Evolutionary conservation across 2,888 invertebrate species (phyloP), one percentile per base, ranked within the genome.

Genomic region (Lithodes maja): DNA sequence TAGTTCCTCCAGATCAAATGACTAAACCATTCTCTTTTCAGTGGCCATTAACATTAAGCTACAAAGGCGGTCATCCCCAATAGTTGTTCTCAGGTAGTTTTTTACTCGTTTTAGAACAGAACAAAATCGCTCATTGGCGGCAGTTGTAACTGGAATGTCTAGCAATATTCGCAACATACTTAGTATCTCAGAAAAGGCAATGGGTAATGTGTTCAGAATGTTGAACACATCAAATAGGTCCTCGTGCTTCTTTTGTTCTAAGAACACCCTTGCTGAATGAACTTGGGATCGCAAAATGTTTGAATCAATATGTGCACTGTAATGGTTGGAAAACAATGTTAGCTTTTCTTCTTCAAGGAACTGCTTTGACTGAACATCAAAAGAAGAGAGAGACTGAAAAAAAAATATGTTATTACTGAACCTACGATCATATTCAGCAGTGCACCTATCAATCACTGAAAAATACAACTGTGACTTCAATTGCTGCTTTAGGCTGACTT

Each of bases 271-370:
- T 52, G 74, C 83, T 71, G 53, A 83, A 83, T 71, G 83, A 50
- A 69, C 53, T n/a, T 83, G 83, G 33, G 68, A 69, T 71, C n/a
- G 50, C 74, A 83, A 71, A n/a, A 83, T 0, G 50, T 50, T 53
- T 83, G 74, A 1, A 83, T 83, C 83, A 83, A 74, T 83, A 71
- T 53, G 53, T 52, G 17, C 53, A 15, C 17, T 83, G 69, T 52
- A 74, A 83, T 83, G 52, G 71, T 15, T 83, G 53, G 71, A 53
- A 83, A 83, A 12, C 52, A 83, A 7, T 69, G 50, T 71, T 9
- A 83, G 17, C 15, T 83, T 83, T 83, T 83, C 74, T 83, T 83
- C 71, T 52, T 83, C 83, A 83, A 83, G 15, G 71, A 69, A 83
- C 69, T 83, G 83, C 71, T 83, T 49, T 71, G 74, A 50, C 3